Conservation (phyloP, 2,888 invertebrate genomes). For the Lymantria monacha region DNA sequence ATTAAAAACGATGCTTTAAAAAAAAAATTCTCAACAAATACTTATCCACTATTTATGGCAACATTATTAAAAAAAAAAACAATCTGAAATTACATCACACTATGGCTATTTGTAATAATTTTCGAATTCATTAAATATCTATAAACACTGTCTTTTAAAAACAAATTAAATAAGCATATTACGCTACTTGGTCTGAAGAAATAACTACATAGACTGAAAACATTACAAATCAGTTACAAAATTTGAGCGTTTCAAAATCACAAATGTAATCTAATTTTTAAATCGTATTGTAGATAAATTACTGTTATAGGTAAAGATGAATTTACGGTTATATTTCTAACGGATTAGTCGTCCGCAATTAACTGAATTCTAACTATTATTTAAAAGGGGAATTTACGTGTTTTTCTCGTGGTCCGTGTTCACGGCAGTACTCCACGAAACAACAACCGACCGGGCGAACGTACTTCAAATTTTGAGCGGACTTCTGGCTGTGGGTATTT, state of each 20-base stretch:
- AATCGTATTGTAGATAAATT: no score
- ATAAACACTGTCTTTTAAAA: background rate
- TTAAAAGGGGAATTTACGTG: no score
- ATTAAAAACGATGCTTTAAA: constrained; percentile 39
- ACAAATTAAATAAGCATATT: constrained; percentile 17
- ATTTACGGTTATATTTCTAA: constrained; percentile 18
- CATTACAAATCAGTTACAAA: constrained; percentile 3
- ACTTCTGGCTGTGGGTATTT: no score
- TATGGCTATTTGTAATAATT: no score
- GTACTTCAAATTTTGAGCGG: no score
- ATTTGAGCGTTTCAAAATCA: constrained; percentile 1
- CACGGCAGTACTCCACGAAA: no score
- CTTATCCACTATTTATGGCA: constrained; percentile 57
- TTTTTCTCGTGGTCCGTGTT: no score
- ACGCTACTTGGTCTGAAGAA: constrained; percentile 56
- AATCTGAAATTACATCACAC: constrained; percentile 27
- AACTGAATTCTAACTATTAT: constrained; percentile 13
- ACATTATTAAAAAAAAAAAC: constrained; percentile 46
- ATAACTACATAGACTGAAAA: constrained; percentile 7
- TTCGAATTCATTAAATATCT: no score
- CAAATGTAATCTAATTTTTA: constrained; percentile 2
- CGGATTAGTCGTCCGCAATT: constrained; percentile 13
- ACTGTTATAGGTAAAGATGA: no score
- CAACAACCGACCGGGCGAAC: no score
- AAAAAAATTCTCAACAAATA: constrained; percentile 47